phyloP scores from a whole-genome alignment of 2,888 invertebrate genomes.

The Limnephilus marmoratus region DNA sequence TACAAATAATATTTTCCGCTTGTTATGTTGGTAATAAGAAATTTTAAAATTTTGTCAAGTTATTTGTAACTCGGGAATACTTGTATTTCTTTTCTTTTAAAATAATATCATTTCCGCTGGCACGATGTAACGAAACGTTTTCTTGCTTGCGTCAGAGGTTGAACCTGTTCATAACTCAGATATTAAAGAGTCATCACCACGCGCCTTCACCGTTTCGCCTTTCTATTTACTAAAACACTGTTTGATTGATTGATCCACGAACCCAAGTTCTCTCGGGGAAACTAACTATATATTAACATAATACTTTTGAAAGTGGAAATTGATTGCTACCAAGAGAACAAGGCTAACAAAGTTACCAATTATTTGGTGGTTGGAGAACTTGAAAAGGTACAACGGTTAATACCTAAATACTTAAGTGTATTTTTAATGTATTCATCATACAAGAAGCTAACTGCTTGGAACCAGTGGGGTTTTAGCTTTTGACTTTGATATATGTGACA shows the following conservation, averaged over 20 bases:
- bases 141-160: not conserved
- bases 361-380: not conserved
- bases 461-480: too few species aligned
- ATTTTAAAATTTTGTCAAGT: too few species aligned
- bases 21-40: too few species aligned
- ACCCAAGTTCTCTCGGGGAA: not conserved
- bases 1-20: too few species aligned
- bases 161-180: not conserved
- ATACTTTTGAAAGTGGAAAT: not conserved
- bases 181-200: not conserved
- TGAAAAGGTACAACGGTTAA: not conserved
- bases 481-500: too few species aligned
- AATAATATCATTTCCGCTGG: not conserved
- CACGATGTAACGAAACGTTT: not conserved
- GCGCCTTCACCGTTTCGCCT: not conserved
- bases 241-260: not conserved
- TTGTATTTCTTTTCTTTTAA: not conserved
- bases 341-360: not conserved
- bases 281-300: not conserved
- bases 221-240: not conserved
- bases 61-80: too few species aligned
- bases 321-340: not conserved
- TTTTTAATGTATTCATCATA: too few species aligned
- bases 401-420: not conserved
- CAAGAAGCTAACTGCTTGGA: too few species aligned